A percentile compares a stretch with the other conserved stretches of the same genome.
phyloP scores from a whole-genome alignment of 2,888 invertebrate species.

The Erynnis tages region DNA sequence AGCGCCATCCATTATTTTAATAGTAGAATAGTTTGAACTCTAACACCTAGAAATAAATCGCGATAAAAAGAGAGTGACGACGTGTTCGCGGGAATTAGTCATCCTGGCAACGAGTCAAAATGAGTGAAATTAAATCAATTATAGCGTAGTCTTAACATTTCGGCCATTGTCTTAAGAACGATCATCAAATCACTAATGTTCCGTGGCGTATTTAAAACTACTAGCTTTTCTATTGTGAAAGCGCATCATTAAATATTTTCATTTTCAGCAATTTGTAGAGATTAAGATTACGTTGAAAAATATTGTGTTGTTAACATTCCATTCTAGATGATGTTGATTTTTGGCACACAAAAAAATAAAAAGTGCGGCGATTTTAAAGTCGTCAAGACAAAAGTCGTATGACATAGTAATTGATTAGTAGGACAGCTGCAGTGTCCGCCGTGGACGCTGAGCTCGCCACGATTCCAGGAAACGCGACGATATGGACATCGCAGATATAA shows the following conservation, averaged over 20 bases:
- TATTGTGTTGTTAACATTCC: conserved; percentile 78
- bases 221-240: conserved; percentile 53
- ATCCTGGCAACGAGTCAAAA: conserved; percentile 74
- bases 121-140: conserved; percentile 63
- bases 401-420: conserved; percentile 69
- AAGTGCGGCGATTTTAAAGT: conserved; percentile 70
- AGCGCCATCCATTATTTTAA: conserved; percentile 45
- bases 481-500: conserved; percentile 28
- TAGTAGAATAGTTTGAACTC: conserved; percentile 38
- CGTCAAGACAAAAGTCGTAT: conserved; percentile 67
- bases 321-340: conserved; percentile 66
- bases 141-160: conserved; percentile 55
- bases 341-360: conserved; percentile 70
- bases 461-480: conserved; percentile 49
- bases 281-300: conserved; percentile 70
- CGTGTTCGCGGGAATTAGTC: conserved; percentile 65
- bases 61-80: conserved; percentile 62
- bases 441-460: conserved; percentile 50
- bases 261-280: conserved; percentile 72
- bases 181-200: conserved; percentile 56
- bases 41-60: conserved; percentile 55
- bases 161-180: conserved; percentile 65
- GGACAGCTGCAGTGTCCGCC: conserved; percentile 67
- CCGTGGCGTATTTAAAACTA: conserved; percentile 37
- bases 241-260: conserved; percentile 61